Evolutionary conservation across 2,797 vertebrate species (phyloP), one percentile per base, ranked within the genome.

Genomic region (Anguilla marmorata): DNA sequence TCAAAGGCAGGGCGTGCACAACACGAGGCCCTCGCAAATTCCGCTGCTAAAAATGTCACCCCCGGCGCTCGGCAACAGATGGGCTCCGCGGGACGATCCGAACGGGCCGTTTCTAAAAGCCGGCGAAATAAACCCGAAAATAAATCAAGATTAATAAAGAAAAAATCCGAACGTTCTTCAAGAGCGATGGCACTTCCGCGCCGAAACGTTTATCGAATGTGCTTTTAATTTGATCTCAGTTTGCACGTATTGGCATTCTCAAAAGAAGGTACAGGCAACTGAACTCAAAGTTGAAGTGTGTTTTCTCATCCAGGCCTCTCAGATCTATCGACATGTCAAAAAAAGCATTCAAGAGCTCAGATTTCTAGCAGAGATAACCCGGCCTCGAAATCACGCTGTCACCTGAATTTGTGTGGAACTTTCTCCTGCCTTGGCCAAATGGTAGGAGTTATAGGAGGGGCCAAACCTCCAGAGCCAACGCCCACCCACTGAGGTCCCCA

Each of bases 1-100:
- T 94, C 95, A 95, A 94, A 95, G 93, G 89, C 91, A 94, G 93
- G 37, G 37, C 37, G 37, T 2, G n/a, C n/a, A 2, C 37, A 37
- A 37, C 37, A 2, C 96, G 93, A 94, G 90, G 91, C 88, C 85
- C 90, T 95, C 94, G 91, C 91, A 94, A 92, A 95, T 95, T 93
- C 90, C 93, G 92, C 92, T 37, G 37, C 37, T 37, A 91, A 88
- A 90, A 93, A 94, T 90, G 69, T 0, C 33, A 90, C 63, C 89
- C 88, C 66, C 48, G 90, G 85, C 90, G 79, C n/a, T 85, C 79
- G n/a, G 24, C 83, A 89, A 90, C 86, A 89, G 83, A 90, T 90
- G 86, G 87, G 85, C 79, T 92, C 89, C 86, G 87, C 66, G 80
- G 54, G 19, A 84, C 84, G 69, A 84, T 9, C 80, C 84, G 82